These are phyloP conservation scores for Scaptomyza flava DNA, from an alignment of 2,888 invertebrate genomes.

Conservation along the genomic window DNA sequence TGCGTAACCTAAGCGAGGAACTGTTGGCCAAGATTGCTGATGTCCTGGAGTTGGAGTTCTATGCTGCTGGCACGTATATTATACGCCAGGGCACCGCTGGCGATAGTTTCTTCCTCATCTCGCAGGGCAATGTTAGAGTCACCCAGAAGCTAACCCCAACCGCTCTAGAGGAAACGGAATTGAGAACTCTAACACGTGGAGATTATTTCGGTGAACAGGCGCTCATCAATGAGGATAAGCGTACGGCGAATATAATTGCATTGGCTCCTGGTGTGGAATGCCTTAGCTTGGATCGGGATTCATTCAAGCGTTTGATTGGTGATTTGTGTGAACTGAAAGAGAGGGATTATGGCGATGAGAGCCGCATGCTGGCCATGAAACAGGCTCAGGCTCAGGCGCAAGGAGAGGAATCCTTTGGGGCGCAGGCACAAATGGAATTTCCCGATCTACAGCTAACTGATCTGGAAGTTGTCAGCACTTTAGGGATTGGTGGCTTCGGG, in stretches of 20 bases:
- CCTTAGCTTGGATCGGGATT: conserved; percentile 92
- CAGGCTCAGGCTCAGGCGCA: conserved; percentile 82
- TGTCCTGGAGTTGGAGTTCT: conserved; percentile 94
- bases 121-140: conserved; percentile 91
- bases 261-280: conserved; percentile 93
- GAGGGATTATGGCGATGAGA: conserved; percentile 90
- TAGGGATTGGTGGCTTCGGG: conserved; percentile 97
- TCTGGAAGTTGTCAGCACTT: conserved; percentile 92
- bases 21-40: conserved; percentile 94
- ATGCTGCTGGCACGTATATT: conserved; percentile 91
- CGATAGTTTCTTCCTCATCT: conserved; percentile 95
- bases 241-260: conserved; percentile 97
- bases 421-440: conserved; percentile 86
- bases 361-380: conserved; percentile 84
- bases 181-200: conserved; percentile 90
- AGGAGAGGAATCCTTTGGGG: conserved; percentile 81
- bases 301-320: conserved; percentile 91
- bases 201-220: conserved; percentile 96
- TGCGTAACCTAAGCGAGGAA: conserved; percentile 89
- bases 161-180: conserved; percentile 87
- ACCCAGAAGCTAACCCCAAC: conserved; percentile 87
- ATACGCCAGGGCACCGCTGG: conserved; percentile 94
- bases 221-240: conserved; percentile 92
- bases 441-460: conserved; percentile 90
- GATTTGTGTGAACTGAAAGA: conserved; percentile 90